Conservation (phyloP, 1,140 invertebrate species). For the Pentalonia nigronervosa region DNA sequence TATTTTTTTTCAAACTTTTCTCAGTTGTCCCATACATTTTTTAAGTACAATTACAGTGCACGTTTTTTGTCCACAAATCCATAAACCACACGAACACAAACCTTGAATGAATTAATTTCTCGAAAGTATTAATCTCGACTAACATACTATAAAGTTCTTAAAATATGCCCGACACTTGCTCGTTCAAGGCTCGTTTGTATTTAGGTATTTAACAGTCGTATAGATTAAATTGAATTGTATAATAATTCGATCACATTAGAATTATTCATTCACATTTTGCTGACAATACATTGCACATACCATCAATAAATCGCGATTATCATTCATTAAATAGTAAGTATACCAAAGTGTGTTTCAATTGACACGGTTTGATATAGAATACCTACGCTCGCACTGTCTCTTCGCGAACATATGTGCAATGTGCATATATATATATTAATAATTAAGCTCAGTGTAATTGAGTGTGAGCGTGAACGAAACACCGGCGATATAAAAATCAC, state of each 20-base stretch:
- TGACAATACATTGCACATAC: background rate
- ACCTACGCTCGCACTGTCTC: background rate
- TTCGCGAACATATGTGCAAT: background rate
- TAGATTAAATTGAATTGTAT: background rate
- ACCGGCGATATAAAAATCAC: background rate
- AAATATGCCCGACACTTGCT: background rate
- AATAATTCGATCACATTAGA: background rate
- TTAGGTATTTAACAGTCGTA: background rate
- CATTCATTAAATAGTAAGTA: background rate
- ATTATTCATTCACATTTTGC: background rate
- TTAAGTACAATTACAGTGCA: background rate
- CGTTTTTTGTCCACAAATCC: background rate
- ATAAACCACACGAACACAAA: background rate
- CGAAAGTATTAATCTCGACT: background rate
- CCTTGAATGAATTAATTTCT: slow-evolving; percentile 28
- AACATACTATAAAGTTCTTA: background rate
- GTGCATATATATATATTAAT: too few species aligned
- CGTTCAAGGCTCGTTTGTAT: background rate
- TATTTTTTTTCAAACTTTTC: background rate
- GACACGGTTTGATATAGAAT: background rate
- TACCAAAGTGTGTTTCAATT: background rate
- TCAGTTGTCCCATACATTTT: background rate
- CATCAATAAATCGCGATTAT: background rate
- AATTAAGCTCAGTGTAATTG: background rate
- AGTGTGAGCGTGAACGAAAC: background rate